These are phyloP conservation scores for Cheilosia vernalis DNA, from an alignment of 2,888 invertebrate species.

Conservation along the genomic window DNA sequence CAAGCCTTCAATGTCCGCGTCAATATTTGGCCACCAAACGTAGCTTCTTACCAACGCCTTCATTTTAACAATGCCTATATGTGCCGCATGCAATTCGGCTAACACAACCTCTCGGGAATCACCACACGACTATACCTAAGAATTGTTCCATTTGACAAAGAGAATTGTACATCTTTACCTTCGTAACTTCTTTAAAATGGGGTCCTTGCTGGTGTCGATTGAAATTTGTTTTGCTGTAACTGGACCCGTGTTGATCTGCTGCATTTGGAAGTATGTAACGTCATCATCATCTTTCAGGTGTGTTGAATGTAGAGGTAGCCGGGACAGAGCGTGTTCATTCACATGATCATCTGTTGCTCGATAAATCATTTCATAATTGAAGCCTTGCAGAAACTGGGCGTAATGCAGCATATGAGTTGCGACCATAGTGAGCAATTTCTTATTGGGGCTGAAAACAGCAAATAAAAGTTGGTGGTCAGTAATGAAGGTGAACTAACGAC, in stretches of 20 bases:
- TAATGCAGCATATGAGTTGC: slow-evolving; percentile 30
- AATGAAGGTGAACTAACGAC: slow-evolving; percentile 40
- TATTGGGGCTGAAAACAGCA: slow-evolving; percentile 51
- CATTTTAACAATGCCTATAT: slow-evolving; percentile 34
- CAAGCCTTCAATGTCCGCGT: slow-evolving; percentile 21
- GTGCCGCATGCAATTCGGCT: slow-evolving; percentile 14
- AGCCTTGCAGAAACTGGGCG: slow-evolving; percentile 29
- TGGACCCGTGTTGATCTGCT: slow-evolving; percentile 12
- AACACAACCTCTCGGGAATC: background rate
- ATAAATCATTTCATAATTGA: slow-evolving; percentile 35
- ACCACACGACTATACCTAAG: slow-evolving; percentile 19
- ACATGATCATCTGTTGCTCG: slow-evolving; percentile 3
- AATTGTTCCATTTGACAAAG: slow-evolving; percentile 26
- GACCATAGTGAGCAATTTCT: slow-evolving; percentile 31
- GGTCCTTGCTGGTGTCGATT: slow-evolving; percentile 13
- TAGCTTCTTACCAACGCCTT: slow-evolving; percentile 26
- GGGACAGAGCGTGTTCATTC: slow-evolving; percentile 33
- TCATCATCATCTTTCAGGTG: too few species aligned
- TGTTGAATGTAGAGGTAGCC: background rate
- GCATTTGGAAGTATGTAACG: background rate
- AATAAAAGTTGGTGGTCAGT: slow-evolving; percentile 55
- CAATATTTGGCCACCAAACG: slow-evolving; percentile 36
- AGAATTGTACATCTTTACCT: slow-evolving; percentile 29
- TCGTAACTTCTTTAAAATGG: slow-evolving; percentile 9
- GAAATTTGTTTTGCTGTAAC: slow-evolving; percentile 28